Conservation (phyloP, 2,797 vertebrate genomes). For the Pogoniulus pusillus region DNA sequence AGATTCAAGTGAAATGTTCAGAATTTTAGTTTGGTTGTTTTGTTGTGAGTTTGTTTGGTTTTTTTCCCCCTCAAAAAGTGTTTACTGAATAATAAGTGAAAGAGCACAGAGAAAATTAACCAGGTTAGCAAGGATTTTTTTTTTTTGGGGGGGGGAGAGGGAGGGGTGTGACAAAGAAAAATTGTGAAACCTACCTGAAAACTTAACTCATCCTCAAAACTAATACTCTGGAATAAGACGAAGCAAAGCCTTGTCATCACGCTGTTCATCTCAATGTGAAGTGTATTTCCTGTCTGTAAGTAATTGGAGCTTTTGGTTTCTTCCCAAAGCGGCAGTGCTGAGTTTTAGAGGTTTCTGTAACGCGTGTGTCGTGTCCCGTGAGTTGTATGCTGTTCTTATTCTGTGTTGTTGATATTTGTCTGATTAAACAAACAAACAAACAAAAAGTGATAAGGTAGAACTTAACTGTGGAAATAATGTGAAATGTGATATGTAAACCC, state of each 20-base stretch:
- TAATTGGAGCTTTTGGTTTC: constrained; percentile 66
- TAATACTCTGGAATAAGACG: constrained; percentile 48
- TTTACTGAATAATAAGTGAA: constrained; percentile 5
- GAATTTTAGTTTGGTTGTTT: too few relatives aligned
- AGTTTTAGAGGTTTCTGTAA: constrained; percentile 77
- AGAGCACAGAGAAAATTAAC: constrained; percentile 33
- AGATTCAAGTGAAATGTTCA: too few relatives aligned
- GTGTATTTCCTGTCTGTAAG: constrained; percentile 70
- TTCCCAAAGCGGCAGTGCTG: constrained; percentile 63
- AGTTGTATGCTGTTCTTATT: constrained; percentile 70
- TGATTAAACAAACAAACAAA: constrained; percentile 70
- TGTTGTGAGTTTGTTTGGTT: too few relatives aligned
- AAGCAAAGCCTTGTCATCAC: constrained; percentile 66
- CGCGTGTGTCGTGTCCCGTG: constrained; percentile 70
- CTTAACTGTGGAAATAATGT: constrained; percentile 65
- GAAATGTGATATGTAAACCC: constrained; percentile 55
- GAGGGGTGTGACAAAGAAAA: not conserved
- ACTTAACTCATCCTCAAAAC: constrained; percentile 36
- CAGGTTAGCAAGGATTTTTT: not conserved
- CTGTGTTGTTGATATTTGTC: constrained; percentile 77
- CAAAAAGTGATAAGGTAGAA: constrained; percentile 69
- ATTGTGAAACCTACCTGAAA: constrained; percentile 55
- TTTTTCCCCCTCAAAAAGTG: not conserved
- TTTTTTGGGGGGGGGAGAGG: not conserved
- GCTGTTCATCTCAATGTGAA: constrained; percentile 75